phyloP scores from a whole-genome alignment of 1,140 invertebrate species.

The Gryllus bimaculatus region DNA sequence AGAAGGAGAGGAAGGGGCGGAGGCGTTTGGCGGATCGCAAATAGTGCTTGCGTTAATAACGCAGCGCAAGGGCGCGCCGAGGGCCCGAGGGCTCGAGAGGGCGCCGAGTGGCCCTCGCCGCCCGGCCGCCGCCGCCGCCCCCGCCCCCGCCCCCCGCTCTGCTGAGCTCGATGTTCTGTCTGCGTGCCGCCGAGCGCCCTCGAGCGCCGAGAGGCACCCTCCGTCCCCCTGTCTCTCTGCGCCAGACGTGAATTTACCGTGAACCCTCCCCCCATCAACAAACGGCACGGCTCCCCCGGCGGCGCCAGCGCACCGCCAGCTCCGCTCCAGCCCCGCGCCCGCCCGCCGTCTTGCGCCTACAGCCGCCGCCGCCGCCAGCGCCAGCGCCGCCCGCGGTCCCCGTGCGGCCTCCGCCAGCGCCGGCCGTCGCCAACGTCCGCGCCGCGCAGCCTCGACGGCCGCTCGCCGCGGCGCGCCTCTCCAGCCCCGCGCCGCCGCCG shows the following conservation, averaged over 20 bases:
- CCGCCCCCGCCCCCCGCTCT: no score
- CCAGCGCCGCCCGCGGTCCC: conserved; percentile 12
- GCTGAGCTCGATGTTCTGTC: background rate
- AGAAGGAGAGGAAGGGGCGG: no score
- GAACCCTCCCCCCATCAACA: conserved; percentile 32
- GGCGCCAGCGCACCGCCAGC: conserved; percentile 39
- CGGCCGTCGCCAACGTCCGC: conserved; percentile 9
- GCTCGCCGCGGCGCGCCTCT: conserved; percentile 19
- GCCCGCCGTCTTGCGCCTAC: conserved; percentile 24
- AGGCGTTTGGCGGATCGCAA: no score
- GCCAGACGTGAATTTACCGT: conserved; percentile 43
- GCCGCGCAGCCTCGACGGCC: conserved; percentile 20
- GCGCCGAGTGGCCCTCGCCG: background rate
- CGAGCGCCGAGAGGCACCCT: background rate
- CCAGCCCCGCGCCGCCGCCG: conserved; percentile 15
- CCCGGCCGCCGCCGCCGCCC: no score
- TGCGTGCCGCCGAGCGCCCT: background rate
- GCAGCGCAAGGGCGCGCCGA: no score
- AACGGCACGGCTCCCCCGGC: conserved; percentile 33
- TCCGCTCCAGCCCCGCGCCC: conserved; percentile 39
- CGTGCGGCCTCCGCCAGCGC: conserved; percentile 1
- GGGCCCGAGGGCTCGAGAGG: background rate
- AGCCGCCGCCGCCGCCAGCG: conserved; percentile 21
- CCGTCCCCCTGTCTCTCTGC: background rate
- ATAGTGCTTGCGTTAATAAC: no score